phyloP scores from a whole-genome alignment of 2,797 vertebrate species.

The Myotis vivesi region DNA sequence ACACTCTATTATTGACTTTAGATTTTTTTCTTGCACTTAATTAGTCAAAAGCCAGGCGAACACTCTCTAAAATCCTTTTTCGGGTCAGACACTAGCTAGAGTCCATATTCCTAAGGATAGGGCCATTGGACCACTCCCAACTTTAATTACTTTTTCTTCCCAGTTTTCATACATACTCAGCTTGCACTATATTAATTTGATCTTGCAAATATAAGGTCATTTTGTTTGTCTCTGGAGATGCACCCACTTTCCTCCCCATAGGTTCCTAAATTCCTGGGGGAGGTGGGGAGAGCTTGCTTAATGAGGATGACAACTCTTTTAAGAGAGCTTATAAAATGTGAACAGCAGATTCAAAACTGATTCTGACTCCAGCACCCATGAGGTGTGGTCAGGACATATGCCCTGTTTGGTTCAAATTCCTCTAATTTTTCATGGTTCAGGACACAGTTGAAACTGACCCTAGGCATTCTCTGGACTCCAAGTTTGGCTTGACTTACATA shows the following conservation, averaged over 20 bases:
- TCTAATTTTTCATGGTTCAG: neutral
- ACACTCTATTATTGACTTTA: constrained; percentile 60
- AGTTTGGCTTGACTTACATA: neutral
- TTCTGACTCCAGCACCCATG: neutral
- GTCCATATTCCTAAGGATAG: neutral
- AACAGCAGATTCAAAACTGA: neutral
- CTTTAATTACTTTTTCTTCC: neutral
- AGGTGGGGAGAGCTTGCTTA: neutral
- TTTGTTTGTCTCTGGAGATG: neutral
- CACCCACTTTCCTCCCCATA: neutral
- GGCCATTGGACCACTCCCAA: neutral
- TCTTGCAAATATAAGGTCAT: neutral
- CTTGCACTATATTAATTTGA: neutral
- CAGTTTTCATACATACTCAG: neutral
- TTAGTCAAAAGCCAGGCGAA: constrained; percentile 60
- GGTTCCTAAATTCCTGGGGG: neutral
- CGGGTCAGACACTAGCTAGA: neutral
- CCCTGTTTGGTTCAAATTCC: neutral
- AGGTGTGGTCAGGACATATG: neutral
- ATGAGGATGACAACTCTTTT: neutral
- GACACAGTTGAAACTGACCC: neutral
- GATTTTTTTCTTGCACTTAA: constrained; percentile 57
- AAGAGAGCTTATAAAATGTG: neutral
- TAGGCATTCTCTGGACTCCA: neutral
- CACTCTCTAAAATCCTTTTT: constrained; percentile 60